A percentile compares a stretch with the other conserved stretches of the same genome.
These are phyloP conservation scores for Thamnophis sirtalis DNA, from an alignment of 2,113 vertebrate genomes.

Conservation along the genomic window DNA sequence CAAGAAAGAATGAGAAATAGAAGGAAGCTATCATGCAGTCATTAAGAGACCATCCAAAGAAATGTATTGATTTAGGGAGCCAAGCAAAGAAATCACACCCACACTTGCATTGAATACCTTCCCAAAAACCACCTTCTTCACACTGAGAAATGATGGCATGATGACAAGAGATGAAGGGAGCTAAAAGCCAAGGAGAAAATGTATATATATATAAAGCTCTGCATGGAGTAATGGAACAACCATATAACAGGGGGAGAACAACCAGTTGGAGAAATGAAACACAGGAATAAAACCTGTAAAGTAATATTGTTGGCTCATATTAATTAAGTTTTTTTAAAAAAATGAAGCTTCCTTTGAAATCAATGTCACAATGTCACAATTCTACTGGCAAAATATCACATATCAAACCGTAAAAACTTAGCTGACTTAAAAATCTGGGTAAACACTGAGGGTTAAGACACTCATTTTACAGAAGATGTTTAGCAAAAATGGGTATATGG, in stretches of 20 bases:
- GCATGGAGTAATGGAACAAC: background rate
- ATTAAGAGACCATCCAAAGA: conserved; percentile 27
- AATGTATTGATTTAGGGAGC: conserved; percentile 21
- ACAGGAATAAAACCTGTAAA: background rate
- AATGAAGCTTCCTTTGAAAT: background rate
- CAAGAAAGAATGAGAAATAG: background rate
- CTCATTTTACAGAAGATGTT: background rate
- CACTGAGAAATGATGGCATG: background rate
- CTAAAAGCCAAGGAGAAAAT: conserved; percentile 1
- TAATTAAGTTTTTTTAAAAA: background rate
- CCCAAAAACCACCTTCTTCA: conserved; percentile 23
- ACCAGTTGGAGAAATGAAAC: background rate
- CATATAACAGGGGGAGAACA: background rate
- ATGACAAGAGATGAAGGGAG: conserved; percentile 3
- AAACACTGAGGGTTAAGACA: background rate
- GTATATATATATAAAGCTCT: background rate
- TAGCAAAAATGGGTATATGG: background rate
- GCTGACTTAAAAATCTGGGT: background rate
- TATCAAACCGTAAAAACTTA: background rate
- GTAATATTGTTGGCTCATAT: background rate
- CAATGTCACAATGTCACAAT: background rate
- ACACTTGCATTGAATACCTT: conserved; percentile 11
- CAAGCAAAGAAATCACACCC: conserved; percentile 24
- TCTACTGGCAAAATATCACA: background rate
- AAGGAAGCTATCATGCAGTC: background rate